phyloP scores from a whole-genome alignment of 2,113 vertebrate genomes.

The Microcebus tavaratra region DNA sequence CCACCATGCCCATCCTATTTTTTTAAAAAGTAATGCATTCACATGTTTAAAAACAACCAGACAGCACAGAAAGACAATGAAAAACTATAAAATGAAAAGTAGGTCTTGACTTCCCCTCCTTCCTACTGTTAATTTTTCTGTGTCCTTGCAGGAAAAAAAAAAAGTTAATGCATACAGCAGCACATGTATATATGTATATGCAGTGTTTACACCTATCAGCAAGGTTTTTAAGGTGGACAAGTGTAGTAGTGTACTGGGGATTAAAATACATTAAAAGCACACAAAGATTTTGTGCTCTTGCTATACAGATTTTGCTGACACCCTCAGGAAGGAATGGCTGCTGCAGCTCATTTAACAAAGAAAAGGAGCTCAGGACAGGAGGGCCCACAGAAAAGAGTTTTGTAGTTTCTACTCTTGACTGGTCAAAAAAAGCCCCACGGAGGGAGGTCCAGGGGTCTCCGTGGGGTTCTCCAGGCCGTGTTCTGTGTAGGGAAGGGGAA shows the following conservation, averaged over 20 bases:
- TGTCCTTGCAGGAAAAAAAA: background rate
- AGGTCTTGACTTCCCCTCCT: background rate
- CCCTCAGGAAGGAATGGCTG: background rate
- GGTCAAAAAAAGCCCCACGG: too few relatives aligned
- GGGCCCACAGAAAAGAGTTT: background rate
- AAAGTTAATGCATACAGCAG: background rate
- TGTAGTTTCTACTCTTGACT: background rate
- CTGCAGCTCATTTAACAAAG: background rate
- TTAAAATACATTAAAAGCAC: background rate
- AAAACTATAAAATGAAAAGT: background rate
- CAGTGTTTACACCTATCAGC: fast-evolving
- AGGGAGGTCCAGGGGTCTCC: background rate
- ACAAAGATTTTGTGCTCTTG: background rate
- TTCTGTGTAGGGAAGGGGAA: background rate
- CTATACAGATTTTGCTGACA: too few relatives aligned
- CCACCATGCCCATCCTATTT: background rate
- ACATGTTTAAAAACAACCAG: background rate
- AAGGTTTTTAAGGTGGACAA: background rate
- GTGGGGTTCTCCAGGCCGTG: background rate
- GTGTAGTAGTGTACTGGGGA: background rate
- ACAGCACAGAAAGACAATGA: background rate
- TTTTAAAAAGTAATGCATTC: background rate
- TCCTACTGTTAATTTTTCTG: background rate
- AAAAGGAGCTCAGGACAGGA: too few relatives aligned
- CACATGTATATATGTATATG: background rate